Conservation (phyloP, 2,113 vertebrate species). For the Myiopsitta monachus region DNA sequence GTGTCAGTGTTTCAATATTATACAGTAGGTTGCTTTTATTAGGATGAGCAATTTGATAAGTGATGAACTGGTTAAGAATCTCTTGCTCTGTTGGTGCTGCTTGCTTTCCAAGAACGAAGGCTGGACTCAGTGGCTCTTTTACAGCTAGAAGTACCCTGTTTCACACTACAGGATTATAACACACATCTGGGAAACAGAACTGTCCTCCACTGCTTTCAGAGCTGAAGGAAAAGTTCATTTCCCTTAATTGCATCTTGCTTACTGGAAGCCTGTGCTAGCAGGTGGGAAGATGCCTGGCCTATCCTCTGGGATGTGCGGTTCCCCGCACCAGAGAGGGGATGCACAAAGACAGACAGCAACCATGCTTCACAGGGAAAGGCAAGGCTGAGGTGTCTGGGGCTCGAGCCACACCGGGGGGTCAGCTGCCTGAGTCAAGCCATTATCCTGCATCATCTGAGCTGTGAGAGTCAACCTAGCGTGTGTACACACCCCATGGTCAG, state of each 20-base stretch:
- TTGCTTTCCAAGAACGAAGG: neutral
- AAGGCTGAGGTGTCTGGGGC: neutral
- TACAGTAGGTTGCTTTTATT: neutral
- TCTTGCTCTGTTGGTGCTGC: neutral
- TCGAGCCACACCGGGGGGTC: neutral
- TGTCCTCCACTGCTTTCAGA: neutral
- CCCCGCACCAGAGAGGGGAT: neutral
- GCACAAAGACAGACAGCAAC: neutral
- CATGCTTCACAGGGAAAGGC: neutral
- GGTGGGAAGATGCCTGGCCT: neutral
- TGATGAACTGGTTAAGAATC: neutral
- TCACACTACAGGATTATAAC: neutral
- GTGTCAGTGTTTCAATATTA: neutral
- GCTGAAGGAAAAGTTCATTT: neutral
- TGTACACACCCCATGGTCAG: neutral
- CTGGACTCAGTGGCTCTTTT: neutral
- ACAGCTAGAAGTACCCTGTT: neutral
- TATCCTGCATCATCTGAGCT: neutral
- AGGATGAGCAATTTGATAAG: neutral
- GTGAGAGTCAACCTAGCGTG: neutral
- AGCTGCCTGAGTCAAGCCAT: neutral
- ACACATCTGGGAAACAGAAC: neutral
- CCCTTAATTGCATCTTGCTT: neutral
- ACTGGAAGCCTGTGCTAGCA: neutral
- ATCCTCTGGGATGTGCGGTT: accelerated